Conservation (phyloP, 1,140 invertebrate species). For the Centruroides sculpturatus region DNA sequence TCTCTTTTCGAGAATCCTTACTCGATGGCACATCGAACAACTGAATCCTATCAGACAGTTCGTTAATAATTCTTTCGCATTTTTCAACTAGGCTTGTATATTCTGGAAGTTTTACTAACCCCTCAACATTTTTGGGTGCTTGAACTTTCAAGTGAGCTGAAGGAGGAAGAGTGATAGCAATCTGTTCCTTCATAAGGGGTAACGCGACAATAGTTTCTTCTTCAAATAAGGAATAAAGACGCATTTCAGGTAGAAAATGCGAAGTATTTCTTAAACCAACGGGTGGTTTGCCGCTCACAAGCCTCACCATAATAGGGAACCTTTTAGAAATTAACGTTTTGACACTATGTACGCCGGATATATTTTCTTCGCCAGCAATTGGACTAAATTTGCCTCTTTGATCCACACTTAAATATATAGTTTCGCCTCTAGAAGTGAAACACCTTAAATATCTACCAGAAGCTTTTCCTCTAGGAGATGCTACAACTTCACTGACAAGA, state of each 20-base stretch:
- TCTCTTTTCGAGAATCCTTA: constrained; percentile 18
- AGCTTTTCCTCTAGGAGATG: not conserved
- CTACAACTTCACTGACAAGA: constrained; percentile 3
- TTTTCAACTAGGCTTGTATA: constrained; percentile 64
- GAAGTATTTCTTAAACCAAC: constrained; percentile 40
- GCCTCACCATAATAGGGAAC: constrained; percentile 72
- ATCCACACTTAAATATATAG: constrained; percentile 63
- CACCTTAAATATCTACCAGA: constrained; percentile 56
- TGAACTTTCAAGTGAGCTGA: constrained; percentile 79
- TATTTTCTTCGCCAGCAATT: constrained; percentile 76
- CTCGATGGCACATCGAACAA: constrained; percentile 27
- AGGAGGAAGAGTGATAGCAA: constrained; percentile 63
- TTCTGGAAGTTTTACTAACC: constrained; percentile 58
- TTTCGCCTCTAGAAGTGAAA: constrained; percentile 68
- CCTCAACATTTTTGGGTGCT: constrained; percentile 64
- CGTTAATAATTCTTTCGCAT: constrained; percentile 55
- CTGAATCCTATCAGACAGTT: constrained; percentile 65
- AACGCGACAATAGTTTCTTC: constrained; percentile 65
- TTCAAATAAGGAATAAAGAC: constrained; percentile 66
- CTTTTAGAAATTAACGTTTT: constrained; percentile 71
- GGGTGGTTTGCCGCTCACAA: constrained; percentile 75
- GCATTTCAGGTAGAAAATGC: constrained; percentile 58
- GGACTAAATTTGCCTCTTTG: constrained; percentile 78
- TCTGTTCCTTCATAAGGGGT: constrained; percentile 39
- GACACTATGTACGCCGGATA: constrained; percentile 69